Conservation (phyloP, 2,888 invertebrate species). For the Pyrrhia umbra region DNA sequence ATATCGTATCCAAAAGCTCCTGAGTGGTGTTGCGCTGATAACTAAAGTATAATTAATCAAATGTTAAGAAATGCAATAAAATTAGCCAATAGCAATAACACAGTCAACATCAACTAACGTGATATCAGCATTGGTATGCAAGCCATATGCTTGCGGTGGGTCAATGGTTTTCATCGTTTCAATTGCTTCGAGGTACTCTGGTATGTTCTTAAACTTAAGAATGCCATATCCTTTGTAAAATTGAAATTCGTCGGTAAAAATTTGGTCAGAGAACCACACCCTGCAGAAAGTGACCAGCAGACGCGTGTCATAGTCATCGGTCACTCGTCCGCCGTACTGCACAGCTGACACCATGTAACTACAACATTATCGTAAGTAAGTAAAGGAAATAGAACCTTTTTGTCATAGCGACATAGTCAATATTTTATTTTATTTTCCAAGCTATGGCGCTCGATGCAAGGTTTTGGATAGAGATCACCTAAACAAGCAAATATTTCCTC, state of each 20-base stretch:
- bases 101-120: slow-evolving; percentile 89
- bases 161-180: slow-evolving; percentile 94
- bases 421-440: no score
- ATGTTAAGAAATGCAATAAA: background rate
- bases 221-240: slow-evolving; percentile 95
- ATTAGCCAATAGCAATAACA: background rate
- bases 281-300: slow-evolving; percentile 94
- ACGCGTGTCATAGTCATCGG: slow-evolving; percentile 96
- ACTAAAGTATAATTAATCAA: slow-evolving; percentile 74
- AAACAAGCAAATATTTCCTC: no score
- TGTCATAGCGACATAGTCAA: no score
- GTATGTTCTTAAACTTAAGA: slow-evolving; percentile 92
- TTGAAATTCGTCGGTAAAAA: slow-evolving; percentile 93
- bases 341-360: slow-evolving; percentile 97
- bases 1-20: slow-evolving; percentile 93
- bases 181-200: slow-evolving; percentile 93
- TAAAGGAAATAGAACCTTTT: no score
- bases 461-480: no score
- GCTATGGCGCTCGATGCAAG: no score
- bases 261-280: slow-evolving; percentile 94
- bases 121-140: slow-evolving; percentile 97
- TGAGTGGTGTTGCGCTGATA: slow-evolving; percentile 95
- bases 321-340: slow-evolving; percentile 97
- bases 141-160: slow-evolving; percentile 96
- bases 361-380: slow-evolving; percentile 33